A percentile compares a stretch with the other conserved stretches of the same genome.
Conservation (phyloP, 1,140 invertebrate genomes). For the Paralvinella palmiformis region DNA sequence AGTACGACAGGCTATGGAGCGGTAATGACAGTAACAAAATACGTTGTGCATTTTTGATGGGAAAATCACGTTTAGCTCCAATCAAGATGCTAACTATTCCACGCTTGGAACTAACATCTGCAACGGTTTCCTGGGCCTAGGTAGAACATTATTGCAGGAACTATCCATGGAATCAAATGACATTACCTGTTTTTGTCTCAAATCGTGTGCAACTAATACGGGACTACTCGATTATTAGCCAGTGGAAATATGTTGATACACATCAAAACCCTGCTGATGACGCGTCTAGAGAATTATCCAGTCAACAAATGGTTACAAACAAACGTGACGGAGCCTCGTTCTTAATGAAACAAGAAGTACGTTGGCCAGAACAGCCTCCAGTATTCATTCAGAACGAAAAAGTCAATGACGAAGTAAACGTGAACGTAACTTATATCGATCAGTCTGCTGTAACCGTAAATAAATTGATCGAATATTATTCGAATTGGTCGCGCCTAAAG, state of each 20-base stretch:
- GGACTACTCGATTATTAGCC: neutral
- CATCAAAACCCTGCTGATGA: too few relatives aligned
- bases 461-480: too few relatives aligned
- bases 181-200: neutral
- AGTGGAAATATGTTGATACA: neutral
- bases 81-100: neutral
- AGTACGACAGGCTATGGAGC: neutral
- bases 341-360: too few relatives aligned
- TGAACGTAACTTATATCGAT: too few relatives aligned
- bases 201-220: neutral
- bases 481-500: too few relatives aligned
- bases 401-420: too few relatives aligned
- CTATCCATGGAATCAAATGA: neutral
- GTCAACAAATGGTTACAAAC: too few relatives aligned
- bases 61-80: neutral
- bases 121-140: neutral
- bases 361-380: too few relatives aligned
- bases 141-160: neutral
- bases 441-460: too few relatives aligned
- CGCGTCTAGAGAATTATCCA: too few relatives aligned
- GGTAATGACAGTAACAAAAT: neutral
- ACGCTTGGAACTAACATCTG: neutral
- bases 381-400: too few relatives aligned
- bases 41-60: neutral
- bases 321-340: too few relatives aligned